A percentile compares a stretch with the other conserved stretches of the same genome.
Evolutionary conservation across 2,888 invertebrate genomes (phyloP).

Genomic region (Leptothorax acervorum): DNA sequence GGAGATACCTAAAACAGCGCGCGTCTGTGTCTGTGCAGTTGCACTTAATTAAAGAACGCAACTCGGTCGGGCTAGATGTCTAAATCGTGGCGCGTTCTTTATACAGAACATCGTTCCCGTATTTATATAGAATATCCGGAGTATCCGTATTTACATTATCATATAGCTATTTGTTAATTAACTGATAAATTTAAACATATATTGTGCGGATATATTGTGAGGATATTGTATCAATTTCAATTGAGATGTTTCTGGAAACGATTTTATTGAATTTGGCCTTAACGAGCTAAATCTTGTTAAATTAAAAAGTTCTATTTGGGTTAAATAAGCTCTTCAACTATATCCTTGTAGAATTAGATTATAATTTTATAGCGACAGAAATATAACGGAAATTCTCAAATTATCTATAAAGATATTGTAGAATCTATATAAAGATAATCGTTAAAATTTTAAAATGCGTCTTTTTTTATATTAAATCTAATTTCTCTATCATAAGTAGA

Average conservation of each 20-base stretch:
- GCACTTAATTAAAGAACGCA: conserved; percentile 48
- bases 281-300: conserved; percentile 7
- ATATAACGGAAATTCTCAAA: background rate
- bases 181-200: background rate
- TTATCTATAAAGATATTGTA: background rate
- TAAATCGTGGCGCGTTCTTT: conserved; percentile 1
- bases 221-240: background rate
- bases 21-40: conserved; percentile 4
- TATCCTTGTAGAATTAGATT: background rate
- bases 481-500: background rate
- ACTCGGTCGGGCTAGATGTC: background rate
- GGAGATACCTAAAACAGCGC: conserved; percentile 18
- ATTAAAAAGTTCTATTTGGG: background rate
- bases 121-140: background rate
- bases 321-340: background rate
- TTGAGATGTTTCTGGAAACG: background rate
- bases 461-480: background rate
- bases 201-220: background rate
- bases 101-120: background rate
- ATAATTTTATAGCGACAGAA: background rate
- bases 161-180: background rate
- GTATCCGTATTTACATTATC: background rate
- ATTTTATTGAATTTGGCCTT: background rate
- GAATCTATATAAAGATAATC: background rate
- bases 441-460: background rate